phyloP scores from a whole-genome alignment of 2,888 invertebrate species.

The Drosophila testacea region DNA sequence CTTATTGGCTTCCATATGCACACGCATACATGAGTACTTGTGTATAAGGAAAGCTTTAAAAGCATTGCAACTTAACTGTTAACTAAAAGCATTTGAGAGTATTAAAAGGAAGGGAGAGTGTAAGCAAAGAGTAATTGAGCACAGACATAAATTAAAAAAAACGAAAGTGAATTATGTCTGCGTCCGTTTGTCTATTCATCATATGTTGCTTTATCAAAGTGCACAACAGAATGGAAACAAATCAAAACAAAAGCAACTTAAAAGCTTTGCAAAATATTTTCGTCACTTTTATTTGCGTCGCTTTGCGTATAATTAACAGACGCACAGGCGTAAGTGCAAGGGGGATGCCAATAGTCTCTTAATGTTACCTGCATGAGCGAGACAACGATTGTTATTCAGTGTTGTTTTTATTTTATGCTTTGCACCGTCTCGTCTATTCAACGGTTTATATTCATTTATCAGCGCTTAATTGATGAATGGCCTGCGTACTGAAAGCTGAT shows the following conservation, averaged over 20 bases:
- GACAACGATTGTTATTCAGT: slow-evolving; percentile 37
- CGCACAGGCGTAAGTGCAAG: slow-evolving; percentile 27
- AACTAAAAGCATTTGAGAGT: slow-evolving; percentile 10
- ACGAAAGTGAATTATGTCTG: slow-evolving; percentile 40
- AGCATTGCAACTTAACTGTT: slow-evolving; percentile 19
- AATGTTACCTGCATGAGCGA: slow-evolving; percentile 31
- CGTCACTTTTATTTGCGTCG: slow-evolving; percentile 38
- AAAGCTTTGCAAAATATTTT: slow-evolving; percentile 54
- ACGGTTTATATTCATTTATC: slow-evolving; percentile 58
- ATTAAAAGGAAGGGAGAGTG: slow-evolving; percentile 5
- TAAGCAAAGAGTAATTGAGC: slow-evolving; percentile 12
- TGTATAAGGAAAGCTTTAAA: slow-evolving; percentile 5
- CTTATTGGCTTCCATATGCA: slow-evolving; percentile 17
- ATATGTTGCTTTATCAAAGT: slow-evolving; percentile 19
- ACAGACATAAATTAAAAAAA: slow-evolving; percentile 20
- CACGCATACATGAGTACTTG: slow-evolving; percentile 1
- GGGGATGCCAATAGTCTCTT: slow-evolving; percentile 32
- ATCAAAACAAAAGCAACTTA: slow-evolving; percentile 40
- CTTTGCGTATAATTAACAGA: slow-evolving; percentile 37
- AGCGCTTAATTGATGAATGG: slow-evolving; percentile 56
- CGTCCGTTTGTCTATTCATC: slow-evolving; percentile 18
- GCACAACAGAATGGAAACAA: slow-evolving; percentile 26
- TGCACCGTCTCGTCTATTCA: slow-evolving; percentile 22
- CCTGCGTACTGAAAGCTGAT: slow-evolving; percentile 45
- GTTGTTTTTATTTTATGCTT: slow-evolving; percentile 38